Evolutionary conservation across 2,888 invertebrate species (phyloP).

Genomic region (Sympetrum striolatum): DNA sequence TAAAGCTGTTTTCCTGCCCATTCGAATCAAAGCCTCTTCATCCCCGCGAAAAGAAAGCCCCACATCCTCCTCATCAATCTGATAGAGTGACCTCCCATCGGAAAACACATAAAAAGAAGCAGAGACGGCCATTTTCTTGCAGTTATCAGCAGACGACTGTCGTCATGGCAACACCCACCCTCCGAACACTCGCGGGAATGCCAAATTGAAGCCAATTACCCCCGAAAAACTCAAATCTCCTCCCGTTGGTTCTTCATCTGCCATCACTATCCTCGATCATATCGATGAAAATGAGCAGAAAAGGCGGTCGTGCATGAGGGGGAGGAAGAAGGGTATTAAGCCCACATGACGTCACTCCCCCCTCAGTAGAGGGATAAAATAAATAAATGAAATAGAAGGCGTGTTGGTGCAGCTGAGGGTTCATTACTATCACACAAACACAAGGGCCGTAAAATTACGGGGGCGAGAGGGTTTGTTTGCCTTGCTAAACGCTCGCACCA

Average conservation of each 20-base stretch:
- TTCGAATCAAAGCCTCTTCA: not conserved
- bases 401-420: not conserved
- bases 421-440: not conserved
- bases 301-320: not conserved
- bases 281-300: slow-evolving; percentile 41
- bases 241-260: slow-evolving; percentile 22
- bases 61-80: not conserved
- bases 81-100: not conserved
- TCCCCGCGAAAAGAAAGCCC: not conserved
- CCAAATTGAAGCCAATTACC: slow-evolving; percentile 35
- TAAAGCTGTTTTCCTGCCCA: not conserved
- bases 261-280: slow-evolving; percentile 21
- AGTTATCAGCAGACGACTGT: not conserved
- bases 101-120: not conserved
- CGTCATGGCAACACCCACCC: not conserved
- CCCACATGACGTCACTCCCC: not conserved
- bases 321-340: not conserved
- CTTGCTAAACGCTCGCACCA: not conserved
- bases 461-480: not conserved
- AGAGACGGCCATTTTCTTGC: slow-evolving; percentile 13
- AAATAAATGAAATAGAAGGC: not conserved
- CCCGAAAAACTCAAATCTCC: slow-evolving; percentile 17
- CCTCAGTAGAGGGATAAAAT: not conserved
- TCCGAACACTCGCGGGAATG: not conserved
- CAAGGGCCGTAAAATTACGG: not conserved